These are phyloP conservation scores for Macrosoma leucophasiata DNA, from an alignment of 2,888 invertebrate species.

Conservation along the genomic window DNA sequence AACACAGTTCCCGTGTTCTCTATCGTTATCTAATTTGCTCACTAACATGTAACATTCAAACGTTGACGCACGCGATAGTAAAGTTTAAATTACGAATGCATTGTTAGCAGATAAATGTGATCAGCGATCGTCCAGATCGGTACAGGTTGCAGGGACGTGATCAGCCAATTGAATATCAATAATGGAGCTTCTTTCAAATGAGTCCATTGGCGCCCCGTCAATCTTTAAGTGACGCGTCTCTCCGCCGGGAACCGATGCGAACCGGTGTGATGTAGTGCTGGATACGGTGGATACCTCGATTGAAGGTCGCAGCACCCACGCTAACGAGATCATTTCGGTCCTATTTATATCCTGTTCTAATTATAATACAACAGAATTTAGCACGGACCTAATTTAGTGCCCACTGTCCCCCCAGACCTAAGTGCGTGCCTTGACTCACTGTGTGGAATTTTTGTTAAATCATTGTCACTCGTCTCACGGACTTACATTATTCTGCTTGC, in stretches of 20 bases:
- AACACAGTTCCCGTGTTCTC: constrained; percentile 42
- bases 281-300: constrained; percentile 46
- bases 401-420: constrained; percentile 9
- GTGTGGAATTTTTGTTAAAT: no score
- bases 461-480: no score
- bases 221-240: constrained; percentile 39
- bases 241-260: constrained; percentile 39
- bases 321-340: constrained; percentile 46
- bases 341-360: constrained; percentile 60
- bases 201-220: constrained; percentile 43
- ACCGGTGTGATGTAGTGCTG: constrained; percentile 41
- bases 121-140: constrained; percentile 22
- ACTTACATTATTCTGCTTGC: no score
- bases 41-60: constrained; percentile 54
- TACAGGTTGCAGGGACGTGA: constrained; percentile 11
- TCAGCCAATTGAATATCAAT: constrained; percentile 37
- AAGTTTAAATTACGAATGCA: constrained; percentile 38
- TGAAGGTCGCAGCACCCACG: constrained; percentile 62
- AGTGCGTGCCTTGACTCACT: constrained; percentile 20
- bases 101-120: constrained; percentile 28
- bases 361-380: constrained; percentile 49
- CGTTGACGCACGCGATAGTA: constrained; percentile 38
- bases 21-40: constrained; percentile 53
- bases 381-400: constrained; percentile 44
- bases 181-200: constrained; percentile 32